A percentile compares a stretch with the other conserved stretches of the same genome.
Evolutionary conservation across 1,140 invertebrate species (phyloP).

Genomic region (Ceratina japonica): DNA sequence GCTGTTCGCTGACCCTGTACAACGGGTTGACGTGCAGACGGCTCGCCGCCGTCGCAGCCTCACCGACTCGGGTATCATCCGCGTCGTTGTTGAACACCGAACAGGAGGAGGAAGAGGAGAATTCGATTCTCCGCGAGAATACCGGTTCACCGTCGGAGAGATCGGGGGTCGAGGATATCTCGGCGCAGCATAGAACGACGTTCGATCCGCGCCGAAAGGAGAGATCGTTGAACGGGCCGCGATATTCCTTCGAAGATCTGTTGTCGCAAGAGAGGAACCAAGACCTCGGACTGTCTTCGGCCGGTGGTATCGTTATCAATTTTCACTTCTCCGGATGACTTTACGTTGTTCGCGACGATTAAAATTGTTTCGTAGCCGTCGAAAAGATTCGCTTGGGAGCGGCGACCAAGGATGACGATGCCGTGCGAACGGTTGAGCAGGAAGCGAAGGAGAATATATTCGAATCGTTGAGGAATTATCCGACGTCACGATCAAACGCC

Average conservation of each 20-base stretch:
- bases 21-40: background rate
- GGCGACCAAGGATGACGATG: background rate
- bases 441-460: constrained; percentile 43
- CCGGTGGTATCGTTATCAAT: background rate
- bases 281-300: background rate
- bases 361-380: background rate
- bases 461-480: background rate
- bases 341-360: background rate
- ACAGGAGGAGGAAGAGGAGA: background rate
- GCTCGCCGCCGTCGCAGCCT: background rate
- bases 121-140: background rate
- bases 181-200: no score
- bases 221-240: background rate
- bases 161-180: no score
- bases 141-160: no score
- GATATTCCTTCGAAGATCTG: constrained; percentile 12
- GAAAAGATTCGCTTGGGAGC: background rate
- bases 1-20: background rate
- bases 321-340: no score
- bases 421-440: background rate
- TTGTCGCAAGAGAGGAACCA: background rate
- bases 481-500: constrained; percentile 7
- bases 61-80: background rate
- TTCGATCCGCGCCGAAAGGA: background rate
- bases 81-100: background rate